A percentile compares a stretch with the other conserved stretches of the same genome.
Conservation (phyloP, 2,888 invertebrate species). For the Aspidiotus rigidus region DNA sequence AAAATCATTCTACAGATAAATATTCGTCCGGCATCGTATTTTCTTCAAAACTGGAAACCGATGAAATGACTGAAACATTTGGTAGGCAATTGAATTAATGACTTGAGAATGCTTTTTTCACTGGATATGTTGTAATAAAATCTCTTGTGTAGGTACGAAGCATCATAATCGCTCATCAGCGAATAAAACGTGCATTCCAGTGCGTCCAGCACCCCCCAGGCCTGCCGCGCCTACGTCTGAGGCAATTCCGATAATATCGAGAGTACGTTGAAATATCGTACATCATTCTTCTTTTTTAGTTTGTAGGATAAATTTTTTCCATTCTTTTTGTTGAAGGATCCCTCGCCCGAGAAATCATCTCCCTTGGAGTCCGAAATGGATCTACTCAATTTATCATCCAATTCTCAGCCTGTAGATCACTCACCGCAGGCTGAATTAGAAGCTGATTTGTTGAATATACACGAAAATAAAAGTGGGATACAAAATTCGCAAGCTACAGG, state of each 20-base stretch:
- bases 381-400: conserved; percentile 10
- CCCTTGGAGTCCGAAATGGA: conserved; percentile 1
- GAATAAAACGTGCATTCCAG: background rate
- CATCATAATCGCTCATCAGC: background rate
- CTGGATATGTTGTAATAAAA: background rate
- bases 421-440: background rate
- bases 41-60: conserved; percentile 66
- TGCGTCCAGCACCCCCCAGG: conserved; percentile 21
- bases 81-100: conserved; percentile 46
- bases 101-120: too few species aligned
- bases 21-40: conserved; percentile 56
- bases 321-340: conserved; percentile 5
- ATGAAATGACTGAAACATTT: conserved; percentile 74
- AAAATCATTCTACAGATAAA: conserved; percentile 52
- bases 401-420: background rate
- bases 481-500: too few species aligned
- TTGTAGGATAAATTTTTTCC: too few species aligned
- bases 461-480: background rate
- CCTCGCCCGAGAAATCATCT: background rate
- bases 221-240: conserved; percentile 14
- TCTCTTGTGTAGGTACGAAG: background rate
- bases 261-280: too few species aligned
- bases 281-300: too few species aligned
- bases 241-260: too few species aligned
- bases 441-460: conserved; percentile 15